Evolutionary conservation across 1,140 invertebrate genomes (phyloP), one percentile per base, ranked within the genome.

Genomic region (Drosophila rufa): DNA sequence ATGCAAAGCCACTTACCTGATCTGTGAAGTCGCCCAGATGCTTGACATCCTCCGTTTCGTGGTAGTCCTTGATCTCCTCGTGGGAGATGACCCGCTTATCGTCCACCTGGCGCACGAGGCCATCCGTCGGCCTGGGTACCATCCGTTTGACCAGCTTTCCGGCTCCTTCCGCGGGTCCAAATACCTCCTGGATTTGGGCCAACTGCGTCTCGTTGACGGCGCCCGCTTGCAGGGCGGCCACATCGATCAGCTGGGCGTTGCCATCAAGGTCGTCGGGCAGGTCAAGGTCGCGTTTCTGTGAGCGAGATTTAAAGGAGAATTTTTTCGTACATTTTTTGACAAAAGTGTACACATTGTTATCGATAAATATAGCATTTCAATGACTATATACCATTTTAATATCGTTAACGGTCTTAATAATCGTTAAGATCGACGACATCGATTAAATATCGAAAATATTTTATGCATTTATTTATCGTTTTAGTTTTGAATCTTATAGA

Each of bases 11-110:
- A 93, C 95, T 95, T 90, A 97, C 97, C 94, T 97, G 95, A 91
- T 97, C 97, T 17, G 96, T 96, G 77, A 97, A 96, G 84, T 97
- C 96, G 15, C 97, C 97, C 48, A 96, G 93, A 89, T 97, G 96
- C 82, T 95, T 95, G 25, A 96, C 94, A 94, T 97, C 96, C 93
- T 98, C 97, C 0, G 96, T 97, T 92, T 97, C 97, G 38, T 95
- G 93, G 15, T 95, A 94, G 80, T 97, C 96, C 82, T 98, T 96
- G 47, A 95, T 96, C 80, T 98, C 95, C 92, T 98, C 96, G 33
- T 97, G 94, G 17, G 96, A 97, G 69, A 97, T 95, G 12, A 97
- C 95, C 15, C 95, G 95, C 50, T 95, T 96, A 84, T 98, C 96
- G 76, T 95, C 96, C 48, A 96, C 95, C 92, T 97, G 97, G 48